Evolutionary conservation across 2,888 invertebrate genomes (phyloP), one percentile per base, ranked within the genome.

Genomic region (Gisinianus flammeolus): DNA sequence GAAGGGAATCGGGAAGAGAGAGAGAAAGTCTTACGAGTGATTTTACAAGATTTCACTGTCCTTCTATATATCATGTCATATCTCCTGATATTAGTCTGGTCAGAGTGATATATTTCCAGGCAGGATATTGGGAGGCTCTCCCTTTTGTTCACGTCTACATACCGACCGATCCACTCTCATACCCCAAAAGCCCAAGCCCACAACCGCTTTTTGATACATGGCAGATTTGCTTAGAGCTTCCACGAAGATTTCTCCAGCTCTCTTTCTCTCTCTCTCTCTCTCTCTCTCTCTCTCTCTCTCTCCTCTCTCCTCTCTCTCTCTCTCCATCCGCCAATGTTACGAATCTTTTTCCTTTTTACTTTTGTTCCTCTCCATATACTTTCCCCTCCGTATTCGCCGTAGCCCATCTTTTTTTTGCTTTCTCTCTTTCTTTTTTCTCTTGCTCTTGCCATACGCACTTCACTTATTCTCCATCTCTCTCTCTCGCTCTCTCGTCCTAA

Each of bases 101-200:
- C 76, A 52, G 77, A 76, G 80, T 81, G 80, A 82, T 79, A 79
- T 82, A 81, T 82, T 79, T 80, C 76, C 78, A 80, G 81, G 80
- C 81, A 81, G 79, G 76, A 79, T 79, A 74, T 16, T n/a, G 75
- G 74, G 54, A 77, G 71, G 73, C 75, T 79, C 26, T 64, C 79
- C 79, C 79, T 81, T 81, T 79, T 81, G 80, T 26, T 26, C 10
- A 70, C 28, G 44, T 33, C 52, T 26, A 52, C 52, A 70, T 52
- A 68, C 52, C 69, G 26, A 70, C 24, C 4, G 26, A 24, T 62
- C 26, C 22, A 6, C 24, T 3, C n/a, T n/a, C 22, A 12, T 12
- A 12, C 56, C n/a, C 56, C 22, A 56, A 56, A 56, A 4, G 4
- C n/a, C 8, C 4, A 12, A 56, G n/a, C n/a, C 56, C 56, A 56